phyloP scores from a whole-genome alignment of 2,797 vertebrate genomes.

The Chiloscyllium punctatum region DNA sequence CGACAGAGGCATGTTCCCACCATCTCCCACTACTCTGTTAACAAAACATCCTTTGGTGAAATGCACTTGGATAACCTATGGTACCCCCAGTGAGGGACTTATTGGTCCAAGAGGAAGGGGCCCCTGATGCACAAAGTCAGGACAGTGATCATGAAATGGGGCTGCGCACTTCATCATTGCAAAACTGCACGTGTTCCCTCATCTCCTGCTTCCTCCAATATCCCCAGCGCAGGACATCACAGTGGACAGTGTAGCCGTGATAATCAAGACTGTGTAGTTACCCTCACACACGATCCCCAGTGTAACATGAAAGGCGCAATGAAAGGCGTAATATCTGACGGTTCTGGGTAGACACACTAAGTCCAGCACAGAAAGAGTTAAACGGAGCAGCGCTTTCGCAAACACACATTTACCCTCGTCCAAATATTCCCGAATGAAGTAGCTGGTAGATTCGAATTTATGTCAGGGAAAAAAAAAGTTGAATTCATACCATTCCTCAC shows the following conservation, averaged over 20 bases:
- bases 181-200: not conserved
- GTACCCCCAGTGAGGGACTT: not conserved
- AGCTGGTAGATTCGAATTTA: not conserved
- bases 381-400: not conserved
- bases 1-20: no score
- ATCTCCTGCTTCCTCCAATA: not conserved
- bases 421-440: conserved; percentile 15
- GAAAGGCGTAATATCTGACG: not conserved
- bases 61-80: not conserved
- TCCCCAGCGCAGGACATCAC: not conserved
- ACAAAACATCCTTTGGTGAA: no score
- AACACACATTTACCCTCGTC: not conserved
- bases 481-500: not conserved
- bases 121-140: not conserved
- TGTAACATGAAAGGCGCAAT: not conserved
- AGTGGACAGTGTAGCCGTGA: no score
- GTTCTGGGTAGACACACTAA: not conserved
- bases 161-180: not conserved
- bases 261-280: not conserved
- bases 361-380: not conserved
- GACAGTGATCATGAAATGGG: not conserved
- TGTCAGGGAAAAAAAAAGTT: not conserved
- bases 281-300: not conserved
- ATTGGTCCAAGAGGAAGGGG: not conserved
- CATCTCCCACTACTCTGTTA: no score